Evolutionary conservation across 1,140 invertebrate species (phyloP), one percentile per base, ranked within the genome.

Genomic region (Procambarus clarkii): DNA sequence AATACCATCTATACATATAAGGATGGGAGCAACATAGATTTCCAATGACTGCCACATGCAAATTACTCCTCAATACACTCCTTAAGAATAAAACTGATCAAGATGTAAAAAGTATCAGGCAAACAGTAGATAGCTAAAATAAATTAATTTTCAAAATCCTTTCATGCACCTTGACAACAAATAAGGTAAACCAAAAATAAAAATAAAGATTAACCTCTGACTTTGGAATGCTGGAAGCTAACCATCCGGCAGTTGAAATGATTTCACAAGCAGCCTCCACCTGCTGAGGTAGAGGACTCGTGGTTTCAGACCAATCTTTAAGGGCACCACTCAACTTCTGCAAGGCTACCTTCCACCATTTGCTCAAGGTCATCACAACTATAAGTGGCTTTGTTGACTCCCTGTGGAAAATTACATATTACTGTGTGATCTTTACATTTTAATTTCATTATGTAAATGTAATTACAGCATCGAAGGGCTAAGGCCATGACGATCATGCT

Each of bases 301-400:
- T 45, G 5, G 69, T 54, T 60, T 84, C 81, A 46, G 80, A 77
- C 88, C 88, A 90, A 34, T 60, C 69, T n/a, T 21, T 46, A 77
- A 90, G 58, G 13, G 71, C 2, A 3, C 48, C 44, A 58, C 50
- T 71, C 71, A 90, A 9, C 50, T 83, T 83, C 74, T 84, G 80
- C 24, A 90, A 15, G 18, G 88, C 81, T 9, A 58, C n/a, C 71
- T 90, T 90, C 88, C 88, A 90, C 81, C 69, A 82, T n/a, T 84
- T 90, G 54, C 88, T 90, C 0, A 90, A 13, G 71, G 58, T 84
- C 24, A 76, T 34, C 9, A 90, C 88, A 46, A 13, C 46, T 24
- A 90, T 46, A 90, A 69, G 21, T 15, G 71, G 80, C 15, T n/a
- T 48, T 48, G 71, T 7, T 21, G 9, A 46, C 0, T 90, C 81